These are phyloP conservation scores for Phyllotreta striolata DNA, from an alignment of 2,888 invertebrate genomes.

Conservation along the genomic window DNA sequence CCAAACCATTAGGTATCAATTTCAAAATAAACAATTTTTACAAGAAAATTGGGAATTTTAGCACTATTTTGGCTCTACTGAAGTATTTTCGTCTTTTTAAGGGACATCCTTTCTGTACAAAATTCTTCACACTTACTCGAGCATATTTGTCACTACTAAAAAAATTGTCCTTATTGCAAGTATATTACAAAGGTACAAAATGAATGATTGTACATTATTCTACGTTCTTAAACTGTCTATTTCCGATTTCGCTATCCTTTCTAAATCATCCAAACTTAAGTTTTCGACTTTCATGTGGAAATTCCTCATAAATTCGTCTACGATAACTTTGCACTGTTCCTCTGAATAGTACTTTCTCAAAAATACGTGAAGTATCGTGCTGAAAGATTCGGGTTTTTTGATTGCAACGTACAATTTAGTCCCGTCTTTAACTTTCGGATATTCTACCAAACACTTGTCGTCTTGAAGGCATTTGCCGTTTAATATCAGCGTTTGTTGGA, in stretches of 20 bases:
- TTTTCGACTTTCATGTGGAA: slow-evolving; percentile 58
- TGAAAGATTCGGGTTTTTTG: slow-evolving; percentile 71
- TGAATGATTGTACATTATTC: neutral
- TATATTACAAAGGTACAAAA: slow-evolving; percentile 2
- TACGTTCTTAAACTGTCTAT: slow-evolving; percentile 37
- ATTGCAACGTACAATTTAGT: slow-evolving; percentile 76
- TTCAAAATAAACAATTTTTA: no score
- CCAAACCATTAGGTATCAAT: no score
- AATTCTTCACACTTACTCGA: no score
- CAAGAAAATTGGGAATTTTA: no score
- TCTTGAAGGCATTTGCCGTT: slow-evolving; percentile 76
- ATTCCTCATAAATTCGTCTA: slow-evolving; percentile 66
- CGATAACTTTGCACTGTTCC: slow-evolving; percentile 69
- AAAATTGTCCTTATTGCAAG: neutral
- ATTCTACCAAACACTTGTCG: slow-evolving; percentile 73
- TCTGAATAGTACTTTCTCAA: slow-evolving; percentile 71
- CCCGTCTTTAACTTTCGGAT: slow-evolving; percentile 78
- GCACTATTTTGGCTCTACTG: no score
- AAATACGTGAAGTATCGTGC: slow-evolving; percentile 66
- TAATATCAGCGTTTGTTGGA: slow-evolving; percentile 76
- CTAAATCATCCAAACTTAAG: slow-evolving; percentile 60
- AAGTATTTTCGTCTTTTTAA: no score
- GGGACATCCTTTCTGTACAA: no score
- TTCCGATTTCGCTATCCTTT: slow-evolving; percentile 60
- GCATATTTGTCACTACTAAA: neutral